These are phyloP conservation scores for Myiotriccus ornatus DNA, from an alignment of 2,797 vertebrate genomes.

Conservation along the genomic window DNA sequence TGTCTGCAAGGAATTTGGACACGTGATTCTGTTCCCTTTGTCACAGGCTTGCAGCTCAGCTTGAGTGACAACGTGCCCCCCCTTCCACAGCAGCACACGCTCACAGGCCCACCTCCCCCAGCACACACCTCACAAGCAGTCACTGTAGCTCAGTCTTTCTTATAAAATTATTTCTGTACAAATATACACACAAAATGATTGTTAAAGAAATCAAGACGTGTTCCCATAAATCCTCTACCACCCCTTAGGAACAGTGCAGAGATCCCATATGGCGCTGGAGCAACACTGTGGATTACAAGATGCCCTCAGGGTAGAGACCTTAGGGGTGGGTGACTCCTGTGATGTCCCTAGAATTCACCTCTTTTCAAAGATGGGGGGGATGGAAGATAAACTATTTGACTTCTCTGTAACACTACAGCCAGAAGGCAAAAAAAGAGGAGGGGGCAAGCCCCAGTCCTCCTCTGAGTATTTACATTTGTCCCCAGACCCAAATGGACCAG, in stretches of 20 bases:
- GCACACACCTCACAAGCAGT: neutral
- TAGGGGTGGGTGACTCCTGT: neutral
- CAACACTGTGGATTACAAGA: neutral
- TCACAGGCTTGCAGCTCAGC: neutral
- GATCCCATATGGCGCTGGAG: neutral
- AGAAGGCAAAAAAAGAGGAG: neutral
- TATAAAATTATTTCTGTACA: neutral
- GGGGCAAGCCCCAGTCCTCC: neutral
- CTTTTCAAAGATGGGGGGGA: neutral
- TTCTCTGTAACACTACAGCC: neutral
- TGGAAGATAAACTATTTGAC: neutral
- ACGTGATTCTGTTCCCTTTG: constrained; percentile 38
- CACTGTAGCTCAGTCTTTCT: neutral
- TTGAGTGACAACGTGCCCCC: neutral
- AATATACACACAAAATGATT: rapidly evolving
- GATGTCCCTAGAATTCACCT: neutral
- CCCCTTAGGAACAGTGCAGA: neutral
- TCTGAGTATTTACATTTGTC: neutral
- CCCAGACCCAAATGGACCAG: neutral
- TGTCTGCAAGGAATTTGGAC: constrained; percentile 73
- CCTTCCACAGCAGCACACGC: neutral
- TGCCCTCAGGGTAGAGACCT: neutral
- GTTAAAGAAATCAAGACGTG: rapidly evolving
- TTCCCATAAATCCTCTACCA: neutral
- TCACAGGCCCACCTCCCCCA: neutral